Conservation (phyloP, 2,888 invertebrate genomes). For the Lissonota sp. region DNA sequence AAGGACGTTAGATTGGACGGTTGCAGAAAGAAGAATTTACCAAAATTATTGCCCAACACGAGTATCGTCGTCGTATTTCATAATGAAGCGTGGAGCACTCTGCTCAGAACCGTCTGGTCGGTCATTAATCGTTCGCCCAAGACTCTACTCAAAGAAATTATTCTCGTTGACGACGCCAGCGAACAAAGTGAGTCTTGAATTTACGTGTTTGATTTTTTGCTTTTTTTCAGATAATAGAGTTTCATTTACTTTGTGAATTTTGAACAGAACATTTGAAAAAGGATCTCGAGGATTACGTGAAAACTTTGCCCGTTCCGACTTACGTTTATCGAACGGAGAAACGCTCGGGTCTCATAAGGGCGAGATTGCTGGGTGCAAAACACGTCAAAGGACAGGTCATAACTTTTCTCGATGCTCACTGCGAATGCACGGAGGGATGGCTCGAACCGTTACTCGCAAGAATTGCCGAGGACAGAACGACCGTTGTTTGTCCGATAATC, state of each 20-base stretch:
- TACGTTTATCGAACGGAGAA: constrained; percentile 95
- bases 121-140: constrained; percentile 97
- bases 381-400: constrained; percentile 96
- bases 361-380: constrained; percentile 96
- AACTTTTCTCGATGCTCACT: constrained; percentile 99
- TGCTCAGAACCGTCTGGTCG: constrained; percentile 98
- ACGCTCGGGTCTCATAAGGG: constrained; percentile 97
- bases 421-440: constrained; percentile 99
- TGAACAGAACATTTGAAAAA: constrained; percentile 92
- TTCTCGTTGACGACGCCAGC: constrained; percentile 99
- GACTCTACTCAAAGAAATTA: constrained; percentile 95
- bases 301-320: constrained; percentile 93
- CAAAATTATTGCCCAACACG: constrained; percentile 93
- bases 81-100: constrained; percentile 99
- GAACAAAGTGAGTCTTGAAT: constrained; percentile 89
- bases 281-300: constrained; percentile 95
- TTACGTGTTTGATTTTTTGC: constrained; percentile 5
- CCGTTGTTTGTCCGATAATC: constrained; percentile 99
- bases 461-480: constrained; percentile 95
- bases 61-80: constrained; percentile 99
- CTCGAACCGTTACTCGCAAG: constrained; percentile 96
- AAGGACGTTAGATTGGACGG: constrained; percentile 96
- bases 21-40: constrained; percentile 92
- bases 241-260: constrained; percentile 3
- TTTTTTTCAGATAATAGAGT: constrained; percentile 13